Percentiles rank a stretch among this genome's conserved stretches.
Evolutionary conservation across 2,888 invertebrate genomes (phyloP).

Genomic region (Drosophila subsilvestris): DNA sequence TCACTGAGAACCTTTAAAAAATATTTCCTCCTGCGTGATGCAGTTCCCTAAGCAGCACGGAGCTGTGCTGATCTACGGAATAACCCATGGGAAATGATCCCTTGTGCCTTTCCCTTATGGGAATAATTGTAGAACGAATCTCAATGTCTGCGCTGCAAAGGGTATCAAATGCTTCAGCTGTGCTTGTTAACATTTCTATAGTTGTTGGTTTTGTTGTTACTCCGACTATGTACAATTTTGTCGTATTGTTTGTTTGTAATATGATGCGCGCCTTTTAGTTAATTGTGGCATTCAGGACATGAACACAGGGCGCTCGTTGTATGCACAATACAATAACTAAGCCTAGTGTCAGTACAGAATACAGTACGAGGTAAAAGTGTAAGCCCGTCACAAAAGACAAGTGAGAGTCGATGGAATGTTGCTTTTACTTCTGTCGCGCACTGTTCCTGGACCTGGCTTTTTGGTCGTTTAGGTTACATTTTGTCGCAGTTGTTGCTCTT

Average conservation of each 20-base stretch:
- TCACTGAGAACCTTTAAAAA: no score
- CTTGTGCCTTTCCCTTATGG: no score
- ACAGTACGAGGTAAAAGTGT: conserved; percentile 16
- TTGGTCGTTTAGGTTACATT: conserved; percentile 60
- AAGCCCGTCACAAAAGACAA: not conserved
- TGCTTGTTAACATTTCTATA: conserved; percentile 30
- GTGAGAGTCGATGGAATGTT: not conserved
- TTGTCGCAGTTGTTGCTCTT: conserved; percentile 40
- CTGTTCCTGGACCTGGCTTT: conserved; percentile 43
- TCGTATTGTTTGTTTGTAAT: conserved; percentile 68
- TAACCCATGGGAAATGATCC: no score
- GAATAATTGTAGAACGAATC: no score
- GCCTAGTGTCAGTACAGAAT: conserved; percentile 31
- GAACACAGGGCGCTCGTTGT: conserved; percentile 51
- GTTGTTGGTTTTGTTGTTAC: conserved; percentile 30
- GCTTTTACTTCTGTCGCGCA: conserved; percentile 26
- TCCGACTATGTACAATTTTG: conserved; percentile 30
- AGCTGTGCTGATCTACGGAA: no score
- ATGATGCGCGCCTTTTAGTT: conserved; percentile 78
- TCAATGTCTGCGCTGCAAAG: not conserved
- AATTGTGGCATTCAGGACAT: conserved; percentile 78
- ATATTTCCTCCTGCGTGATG: no score
- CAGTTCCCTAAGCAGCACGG: no score
- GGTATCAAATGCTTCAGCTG: not conserved
- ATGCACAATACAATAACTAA: conserved; percentile 71